Base-by-base conservation (phyloP, 2,797 vertebrate species). In the Mus minutoides region DNA sequence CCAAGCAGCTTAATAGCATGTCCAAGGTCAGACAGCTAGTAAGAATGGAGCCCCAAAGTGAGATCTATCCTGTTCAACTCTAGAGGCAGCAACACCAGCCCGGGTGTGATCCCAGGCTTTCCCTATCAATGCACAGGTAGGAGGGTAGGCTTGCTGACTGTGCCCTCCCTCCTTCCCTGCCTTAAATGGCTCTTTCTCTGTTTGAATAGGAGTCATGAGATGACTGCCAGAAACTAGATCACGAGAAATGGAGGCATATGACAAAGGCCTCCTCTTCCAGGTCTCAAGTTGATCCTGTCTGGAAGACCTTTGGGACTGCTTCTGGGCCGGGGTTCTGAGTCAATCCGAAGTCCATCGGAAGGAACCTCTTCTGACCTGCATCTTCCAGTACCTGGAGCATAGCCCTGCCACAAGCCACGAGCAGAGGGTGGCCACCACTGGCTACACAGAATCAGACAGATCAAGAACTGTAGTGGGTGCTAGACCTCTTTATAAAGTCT, bases 311-410 rank as follows among this genome's bases (percentile, higher is more conserved):
- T 29, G 49, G 84, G 56, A 16, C 58, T 40, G 54, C 64, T 78
- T 54, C 43, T 7, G 1, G 76, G 76, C 52, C 75, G 60, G 85
- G 37, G 73, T 96, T 89, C n/a, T 17, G 88, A 67, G 90, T 43
- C 94, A 58, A 85, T 67, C 85, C 73, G 76, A 60, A 84, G 52
- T 64, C 54, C 26, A 89, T 17, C 8, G 12, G 60, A 73, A 89
- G 12, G 60, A 73, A 89, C 37, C 86, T 54, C 49, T 31, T 94
- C 78, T 43, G 92, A 86, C 77, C 69, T 76, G 75, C 78, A 96
- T 91, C 93, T 93, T 94, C 94, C 19, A 77, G 80, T 60, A 46
- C 21, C 88, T 88, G 77, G 92, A 97, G 56, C 91, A 34, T 71
- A 97, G 52, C 77, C 64, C 76, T 24, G 6, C 43, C 1, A 0